Conservation (phyloP, 1,140 invertebrate species). For the Papilio dardanus region DNA sequence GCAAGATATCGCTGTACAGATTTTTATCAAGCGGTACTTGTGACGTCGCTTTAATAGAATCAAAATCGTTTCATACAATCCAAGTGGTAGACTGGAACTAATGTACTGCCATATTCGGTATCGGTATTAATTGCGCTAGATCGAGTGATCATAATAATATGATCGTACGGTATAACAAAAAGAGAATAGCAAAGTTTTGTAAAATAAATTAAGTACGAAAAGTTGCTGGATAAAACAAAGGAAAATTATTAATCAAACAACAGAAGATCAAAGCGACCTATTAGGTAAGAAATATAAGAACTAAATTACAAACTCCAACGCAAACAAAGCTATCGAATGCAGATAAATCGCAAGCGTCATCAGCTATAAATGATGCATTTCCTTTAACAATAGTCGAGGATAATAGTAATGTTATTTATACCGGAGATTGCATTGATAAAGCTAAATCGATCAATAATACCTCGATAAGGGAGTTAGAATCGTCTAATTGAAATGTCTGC, state of each 20-base stretch:
- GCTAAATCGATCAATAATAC: slow-evolving; percentile 68
- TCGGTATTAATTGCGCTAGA: not conserved
- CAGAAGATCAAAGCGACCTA: slow-evolving; percentile 58
- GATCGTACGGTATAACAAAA: not conserved
- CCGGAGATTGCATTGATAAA: slow-evolving; percentile 65
- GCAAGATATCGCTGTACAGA: slow-evolving; percentile 61
- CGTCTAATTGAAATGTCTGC: slow-evolving; percentile 67
- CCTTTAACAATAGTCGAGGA: slow-evolving; percentile 66
- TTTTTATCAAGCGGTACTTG: slow-evolving; percentile 57
- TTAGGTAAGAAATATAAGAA: slow-evolving; percentile 51
- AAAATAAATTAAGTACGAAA: not conserved
- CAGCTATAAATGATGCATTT: slow-evolving; percentile 75
- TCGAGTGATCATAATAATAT: not conserved
- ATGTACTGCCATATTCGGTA: not conserved
- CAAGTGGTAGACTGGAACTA: slow-evolving; percentile 11
- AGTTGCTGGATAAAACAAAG: not conserved
- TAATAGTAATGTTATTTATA: slow-evolving; percentile 58
- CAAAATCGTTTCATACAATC: slow-evolving; percentile 10
- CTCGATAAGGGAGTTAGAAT: slow-evolving; percentile 58
- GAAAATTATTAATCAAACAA: not conserved
- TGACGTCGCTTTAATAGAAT: slow-evolving; percentile 42
- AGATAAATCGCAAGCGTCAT: slow-evolving; percentile 63
- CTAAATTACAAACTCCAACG: slow-evolving; percentile 54
- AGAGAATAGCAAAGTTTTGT: not conserved
- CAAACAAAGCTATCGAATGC: slow-evolving; percentile 51